These are phyloP conservation scores for Tetranychus truncatus DNA, from an alignment of 2,888 invertebrate genomes.

Conservation along the genomic window DNA sequence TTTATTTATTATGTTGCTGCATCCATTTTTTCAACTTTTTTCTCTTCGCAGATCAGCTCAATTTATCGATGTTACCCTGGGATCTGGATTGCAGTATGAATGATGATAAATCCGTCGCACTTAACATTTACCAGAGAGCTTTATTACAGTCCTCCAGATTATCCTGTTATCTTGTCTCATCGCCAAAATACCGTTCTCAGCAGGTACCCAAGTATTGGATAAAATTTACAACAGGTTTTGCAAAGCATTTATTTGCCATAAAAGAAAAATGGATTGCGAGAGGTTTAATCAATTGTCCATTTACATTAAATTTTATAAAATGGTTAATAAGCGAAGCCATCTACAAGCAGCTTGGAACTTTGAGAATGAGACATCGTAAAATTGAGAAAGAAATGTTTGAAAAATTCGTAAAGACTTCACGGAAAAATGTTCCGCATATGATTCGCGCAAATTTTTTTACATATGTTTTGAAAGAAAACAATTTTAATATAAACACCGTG, in stretches of 20 bases:
- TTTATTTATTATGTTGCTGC: not conserved
- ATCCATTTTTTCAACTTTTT: not conserved
- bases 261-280: not conserved
- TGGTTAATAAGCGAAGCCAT: not conserved
- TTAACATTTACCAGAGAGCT: conserved; percentile 14
- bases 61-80: not conserved
- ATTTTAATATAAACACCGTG: not conserved
- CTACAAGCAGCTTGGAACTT: not conserved
- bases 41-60: not conserved
- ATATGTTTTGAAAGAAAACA: not conserved
- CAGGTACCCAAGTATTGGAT: not conserved
- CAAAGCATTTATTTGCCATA: not conserved
- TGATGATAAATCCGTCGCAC: not conserved
- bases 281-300: not conserved
- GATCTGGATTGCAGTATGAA: conserved; percentile 2
- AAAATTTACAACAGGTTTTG: not conserved
- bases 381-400: not conserved
- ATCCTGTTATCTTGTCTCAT: not conserved
- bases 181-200: not conserved
- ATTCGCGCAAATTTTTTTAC: not conserved
- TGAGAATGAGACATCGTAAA: not conserved
- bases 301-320: not conserved
- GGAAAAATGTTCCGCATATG: not conserved
- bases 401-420: not conserved
- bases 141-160: conserved; percentile 15